phyloP scores from a whole-genome alignment of 1,140 invertebrate species.

The Helicorthomorpha holstii region DNA sequence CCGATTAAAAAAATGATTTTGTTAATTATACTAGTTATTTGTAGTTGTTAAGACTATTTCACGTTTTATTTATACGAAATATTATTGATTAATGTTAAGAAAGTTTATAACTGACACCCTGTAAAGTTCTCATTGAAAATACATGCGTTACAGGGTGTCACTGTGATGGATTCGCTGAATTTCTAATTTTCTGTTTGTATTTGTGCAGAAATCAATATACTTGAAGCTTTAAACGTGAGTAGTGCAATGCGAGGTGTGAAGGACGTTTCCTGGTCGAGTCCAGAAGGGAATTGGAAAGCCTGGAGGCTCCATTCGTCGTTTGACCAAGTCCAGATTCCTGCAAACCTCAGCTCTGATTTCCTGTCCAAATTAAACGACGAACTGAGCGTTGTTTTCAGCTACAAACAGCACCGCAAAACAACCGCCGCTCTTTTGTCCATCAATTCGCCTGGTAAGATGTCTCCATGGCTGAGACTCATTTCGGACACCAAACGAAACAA shows the following conservation, averaged over 20 bases:
- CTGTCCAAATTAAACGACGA: conserved; percentile 9
- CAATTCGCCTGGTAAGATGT: conserved; percentile 27
- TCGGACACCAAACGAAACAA: conserved; percentile 12
- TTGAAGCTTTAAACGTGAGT: conserved; percentile 27
- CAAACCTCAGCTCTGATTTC: conserved; percentile 20
- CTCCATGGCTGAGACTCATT: conserved; percentile 25
- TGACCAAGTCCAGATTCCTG: conserved; percentile 24
- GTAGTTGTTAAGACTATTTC: too few species aligned
- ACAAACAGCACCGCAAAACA: conserved; percentile 27
- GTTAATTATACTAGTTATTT: too few species aligned
- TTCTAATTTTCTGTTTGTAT: too few species aligned
- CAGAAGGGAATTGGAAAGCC: conserved; percentile 19
- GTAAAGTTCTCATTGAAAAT: too few species aligned
- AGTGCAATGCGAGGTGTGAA: conserved; percentile 25
- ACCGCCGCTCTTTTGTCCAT: conserved; percentile 27
- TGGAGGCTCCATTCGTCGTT: conserved; percentile 28
- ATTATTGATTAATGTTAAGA: too few species aligned
- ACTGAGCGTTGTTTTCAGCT: conserved; percentile 19
- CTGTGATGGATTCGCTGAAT: too few species aligned
- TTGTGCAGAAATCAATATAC: conserved; percentile 22
- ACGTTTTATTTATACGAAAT: too few species aligned
- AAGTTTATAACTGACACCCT: too few species aligned
- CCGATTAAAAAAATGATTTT: too few species aligned
- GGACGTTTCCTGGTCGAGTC: conserved; percentile 23
- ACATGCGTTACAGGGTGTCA: too few species aligned